phyloP scores from a whole-genome alignment of 2,113 vertebrate genomes.

The Paedocypris sp. region DNA sequence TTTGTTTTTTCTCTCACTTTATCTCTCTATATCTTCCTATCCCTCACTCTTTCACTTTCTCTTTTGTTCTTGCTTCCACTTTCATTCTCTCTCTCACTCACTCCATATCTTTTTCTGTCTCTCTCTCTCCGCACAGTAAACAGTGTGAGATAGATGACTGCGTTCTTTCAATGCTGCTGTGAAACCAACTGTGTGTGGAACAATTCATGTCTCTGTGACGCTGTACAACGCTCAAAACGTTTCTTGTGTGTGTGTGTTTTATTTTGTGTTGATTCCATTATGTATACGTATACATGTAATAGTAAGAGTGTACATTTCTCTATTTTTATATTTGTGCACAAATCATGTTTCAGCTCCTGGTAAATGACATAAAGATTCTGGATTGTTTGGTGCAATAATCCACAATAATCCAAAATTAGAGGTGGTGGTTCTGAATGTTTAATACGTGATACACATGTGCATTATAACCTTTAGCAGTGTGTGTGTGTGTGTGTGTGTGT shows the following conservation, averaged over 20 bases:
- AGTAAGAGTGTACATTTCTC: too few species aligned
- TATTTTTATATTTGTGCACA: neutral
- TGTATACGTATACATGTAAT: too few species aligned
- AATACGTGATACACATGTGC: too few species aligned
- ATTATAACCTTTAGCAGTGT: neutral
- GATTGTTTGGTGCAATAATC: neutral
- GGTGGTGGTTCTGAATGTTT: too few species aligned
- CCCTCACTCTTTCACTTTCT: too few species aligned
- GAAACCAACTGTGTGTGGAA: conserved; percentile 25
- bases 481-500: neutral
- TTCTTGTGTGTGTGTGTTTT: too few species aligned
- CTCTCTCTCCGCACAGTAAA: conserved; percentile 24
- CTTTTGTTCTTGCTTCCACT: neutral
- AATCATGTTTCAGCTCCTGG: neutral
- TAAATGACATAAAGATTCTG: too few species aligned
- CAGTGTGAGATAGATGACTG: conserved; percentile 35
- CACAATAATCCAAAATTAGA: too few species aligned
- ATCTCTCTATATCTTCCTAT: too few species aligned
- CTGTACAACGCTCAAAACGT: conserved; percentile 7
- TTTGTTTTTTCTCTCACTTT: too few species aligned
- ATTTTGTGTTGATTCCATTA: neutral
- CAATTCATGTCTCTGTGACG: conserved; percentile 36
- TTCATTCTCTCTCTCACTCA: neutral
- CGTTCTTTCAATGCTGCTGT: conserved; percentile 28
- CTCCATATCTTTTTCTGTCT: neutral